A percentile compares a stretch with the other conserved stretches of the same genome.
These are phyloP conservation scores for Luidia sarsii DNA, from an alignment of 53 echinoderm and acorn worm genomes.

Conservation along the genomic window DNA sequence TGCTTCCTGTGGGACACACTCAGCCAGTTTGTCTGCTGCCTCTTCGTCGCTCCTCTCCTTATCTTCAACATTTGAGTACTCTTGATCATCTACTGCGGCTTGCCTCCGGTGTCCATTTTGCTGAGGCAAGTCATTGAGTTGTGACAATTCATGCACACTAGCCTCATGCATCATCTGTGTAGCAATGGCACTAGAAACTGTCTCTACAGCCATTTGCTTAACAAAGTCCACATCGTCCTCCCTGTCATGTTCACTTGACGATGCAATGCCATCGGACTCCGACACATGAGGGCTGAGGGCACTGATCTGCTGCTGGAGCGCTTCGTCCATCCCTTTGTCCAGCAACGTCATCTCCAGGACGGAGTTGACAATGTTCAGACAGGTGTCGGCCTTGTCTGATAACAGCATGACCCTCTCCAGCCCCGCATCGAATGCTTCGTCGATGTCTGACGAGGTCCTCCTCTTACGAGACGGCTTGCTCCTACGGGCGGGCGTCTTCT, in stretches of 20 bases:
- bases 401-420: constrained; percentile 46
- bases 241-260: constrained; percentile 29
- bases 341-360: constrained; percentile 52
- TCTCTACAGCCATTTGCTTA: constrained; percentile 38
- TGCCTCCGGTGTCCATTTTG: too few species aligned
- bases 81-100: too few species aligned
- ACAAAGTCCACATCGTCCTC: constrained; percentile 28
- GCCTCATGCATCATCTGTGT: constrained; percentile 39
- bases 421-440: constrained; percentile 28
- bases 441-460: constrained; percentile 4
- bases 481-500: constrained; percentile 14
- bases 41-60: too few species aligned
- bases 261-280: background rate
- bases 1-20: too few species aligned
- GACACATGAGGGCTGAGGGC: constrained; percentile 1
- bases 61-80: too few species aligned
- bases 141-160: background rate
- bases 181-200: constrained; percentile 23
- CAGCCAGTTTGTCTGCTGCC: too few species aligned
- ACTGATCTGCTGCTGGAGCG: constrained; percentile 39
- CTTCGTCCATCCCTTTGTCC: constrained; percentile 36
- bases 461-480: background rate
- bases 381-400: constrained; percentile 55
- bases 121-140: background rate
- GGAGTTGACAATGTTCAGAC: constrained; percentile 59